Evolutionary conservation across 2,113 vertebrate species (phyloP), one percentile per base, ranked within the genome.

Genomic region (Pimephales promelas): DNA sequence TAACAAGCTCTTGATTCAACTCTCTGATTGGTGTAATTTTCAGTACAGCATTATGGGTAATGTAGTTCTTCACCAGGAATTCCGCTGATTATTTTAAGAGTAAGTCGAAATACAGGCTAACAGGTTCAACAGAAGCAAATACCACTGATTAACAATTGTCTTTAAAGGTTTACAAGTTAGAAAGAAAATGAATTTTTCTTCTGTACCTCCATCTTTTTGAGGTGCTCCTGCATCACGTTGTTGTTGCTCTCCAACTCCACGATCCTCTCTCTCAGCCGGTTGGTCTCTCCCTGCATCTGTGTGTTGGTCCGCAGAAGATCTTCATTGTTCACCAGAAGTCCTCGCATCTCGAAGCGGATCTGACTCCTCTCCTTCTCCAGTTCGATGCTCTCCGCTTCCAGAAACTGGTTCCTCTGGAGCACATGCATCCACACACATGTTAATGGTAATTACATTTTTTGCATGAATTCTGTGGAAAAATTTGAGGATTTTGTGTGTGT

Each of bases 301-400:
- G 89, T 54, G 87, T 94, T 95, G 66, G 88, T 89, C 36, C 94
- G 90, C 70, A 94, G 87, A 72, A 94, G 91, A 86, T 94, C 94
- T 84, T 95, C 94, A 0, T 93, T 95, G 86, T 93, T 93, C 87
- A 95, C 94, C 87, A 95, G 86, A 70, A 95, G 88, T 13, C 88
- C 88, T 0, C 94, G 90, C 93, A 95, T 94, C 88, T 94, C 94
- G 10, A 92, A 94, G 83, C 94, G 92, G 82, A 94, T 95, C 87
- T 94, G 94, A 78, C 91, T 94, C 45, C 94, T 89, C 86, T 95
- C 94, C 80, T 94, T 94, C 68, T 94, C 93, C 93, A 95, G 90
- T 91, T 92, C 92, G 2, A 94, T 82, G 40, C 93, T 94, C 87
- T 95, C 94, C 1, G 94, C 94, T 85, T 95, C 94, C 87, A 95